Evolutionary conservation across 23 tunicate genomes (phyloP).

Genomic region (Aplidium turbinatum): DNA sequence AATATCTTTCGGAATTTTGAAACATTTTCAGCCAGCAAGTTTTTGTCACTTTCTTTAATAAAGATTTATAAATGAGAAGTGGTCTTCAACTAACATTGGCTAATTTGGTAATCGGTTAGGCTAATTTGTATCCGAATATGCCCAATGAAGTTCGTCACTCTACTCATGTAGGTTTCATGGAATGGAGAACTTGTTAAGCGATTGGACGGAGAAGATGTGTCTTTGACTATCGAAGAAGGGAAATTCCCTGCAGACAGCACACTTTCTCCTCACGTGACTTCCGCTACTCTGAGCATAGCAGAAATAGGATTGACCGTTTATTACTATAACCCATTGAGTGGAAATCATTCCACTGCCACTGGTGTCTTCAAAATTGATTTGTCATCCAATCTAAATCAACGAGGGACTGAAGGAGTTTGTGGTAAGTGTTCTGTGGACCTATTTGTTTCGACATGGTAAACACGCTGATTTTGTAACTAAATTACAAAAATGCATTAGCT

Average conservation of each 20-base stretch:
- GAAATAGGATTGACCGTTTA: conserved; percentile 5
- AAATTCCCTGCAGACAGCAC: background rate
- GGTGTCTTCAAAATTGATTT: background rate
- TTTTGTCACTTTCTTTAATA: no score
- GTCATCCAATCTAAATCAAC: background rate
- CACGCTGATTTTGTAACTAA: no score
- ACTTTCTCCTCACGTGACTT: no score
- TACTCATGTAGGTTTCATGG: background rate
- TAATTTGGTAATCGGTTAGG: no score
- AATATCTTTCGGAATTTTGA: no score
- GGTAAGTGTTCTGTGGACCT: conserved; percentile 14
- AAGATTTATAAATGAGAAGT: no score
- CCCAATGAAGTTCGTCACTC: no score
- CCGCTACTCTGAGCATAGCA: background rate
- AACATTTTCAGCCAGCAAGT: no score
- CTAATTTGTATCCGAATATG: no score
- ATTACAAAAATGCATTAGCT: no score
- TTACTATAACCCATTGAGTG: background rate
- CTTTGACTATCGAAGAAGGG: background rate
- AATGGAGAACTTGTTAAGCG: background rate
- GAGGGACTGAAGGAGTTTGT: conserved; percentile 14
- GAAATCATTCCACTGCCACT: background rate
- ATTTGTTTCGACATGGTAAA: no score
- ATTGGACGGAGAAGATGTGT: background rate
- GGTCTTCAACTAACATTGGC: no score